Conservation (phyloP, 2,888 invertebrate genomes). For the Acanthoscelides obtectus region DNA sequence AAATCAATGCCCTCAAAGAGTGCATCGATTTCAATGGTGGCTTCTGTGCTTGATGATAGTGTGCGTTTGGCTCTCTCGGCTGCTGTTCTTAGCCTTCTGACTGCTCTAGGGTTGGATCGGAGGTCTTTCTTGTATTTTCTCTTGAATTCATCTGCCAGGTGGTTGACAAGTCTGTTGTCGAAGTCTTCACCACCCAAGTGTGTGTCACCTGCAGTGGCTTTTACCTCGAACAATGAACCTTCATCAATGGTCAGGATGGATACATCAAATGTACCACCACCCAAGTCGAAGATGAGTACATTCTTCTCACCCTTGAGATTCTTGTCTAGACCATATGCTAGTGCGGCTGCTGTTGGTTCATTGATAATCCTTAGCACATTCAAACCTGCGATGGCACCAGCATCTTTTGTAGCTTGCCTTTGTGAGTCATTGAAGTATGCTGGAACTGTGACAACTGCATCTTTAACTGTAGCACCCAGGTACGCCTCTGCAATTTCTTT, state of each 20-base stretch:
- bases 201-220: constrained; percentile 79
- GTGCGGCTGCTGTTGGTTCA: constrained; percentile 54
- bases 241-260: constrained; percentile 80
- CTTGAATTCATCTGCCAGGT: constrained; percentile 64
- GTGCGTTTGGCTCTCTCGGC: constrained; percentile 79
- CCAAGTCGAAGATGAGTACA: constrained; percentile 65
- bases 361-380: constrained; percentile 80
- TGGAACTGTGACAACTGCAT: constrained; percentile 42
- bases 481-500: constrained; percentile 36
- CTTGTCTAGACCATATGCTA: constrained; percentile 33
- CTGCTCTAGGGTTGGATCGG: constrained; percentile 54
- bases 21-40: constrained; percentile 71
- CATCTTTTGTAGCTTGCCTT: constrained; percentile 76
- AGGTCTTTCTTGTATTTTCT: constrained; percentile 69
- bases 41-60: constrained; percentile 71
- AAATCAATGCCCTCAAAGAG: constrained; percentile 69
- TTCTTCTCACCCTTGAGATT: constrained; percentile 31
- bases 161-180: constrained; percentile 54
- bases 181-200: constrained; percentile 75
- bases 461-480: constrained; percentile 57
- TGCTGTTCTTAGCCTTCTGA: constrained; percentile 68
- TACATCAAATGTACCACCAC: constrained; percentile 72
- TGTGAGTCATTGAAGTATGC: constrained; percentile 60
- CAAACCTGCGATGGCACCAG: constrained; percentile 57
- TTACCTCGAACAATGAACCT: constrained; percentile 77